phyloP scores from a whole-genome alignment of 2,888 invertebrate species.

The Sinotaia quadrata region DNA sequence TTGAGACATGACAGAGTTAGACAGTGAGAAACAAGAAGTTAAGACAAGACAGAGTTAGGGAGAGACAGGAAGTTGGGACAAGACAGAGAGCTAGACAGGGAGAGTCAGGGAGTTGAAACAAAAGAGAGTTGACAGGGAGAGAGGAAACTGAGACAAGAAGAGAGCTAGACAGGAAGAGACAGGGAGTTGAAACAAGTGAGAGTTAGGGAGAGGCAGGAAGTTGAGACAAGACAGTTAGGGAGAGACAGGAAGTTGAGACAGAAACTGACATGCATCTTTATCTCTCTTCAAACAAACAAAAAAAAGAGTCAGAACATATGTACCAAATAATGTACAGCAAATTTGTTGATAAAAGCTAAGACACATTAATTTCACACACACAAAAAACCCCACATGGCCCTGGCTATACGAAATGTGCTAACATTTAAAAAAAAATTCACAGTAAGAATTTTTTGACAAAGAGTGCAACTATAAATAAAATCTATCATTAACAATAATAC shows the following conservation, averaged over 20 bases:
- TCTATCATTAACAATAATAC: no score
- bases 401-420: no score
- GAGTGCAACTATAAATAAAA: no score
- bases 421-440: no score
- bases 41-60: neutral
- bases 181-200: neutral
- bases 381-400: no score
- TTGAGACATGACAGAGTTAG: neutral
- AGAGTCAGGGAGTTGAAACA: neutral
- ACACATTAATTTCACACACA: no score
- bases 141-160: neutral
- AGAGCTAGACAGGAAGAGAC: neutral
- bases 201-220: neutral
- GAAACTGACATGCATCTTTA: no score
- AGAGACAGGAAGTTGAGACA: neutral
- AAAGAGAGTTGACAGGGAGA: neutral
- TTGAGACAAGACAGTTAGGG: neutral
- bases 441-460: no score
- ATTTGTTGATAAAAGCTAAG: no score
- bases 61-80: neutral
- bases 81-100: slow-evolving; percentile 6
- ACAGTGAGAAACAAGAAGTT: neutral
- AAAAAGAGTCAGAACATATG: no score
- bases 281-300: no score
- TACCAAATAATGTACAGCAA: no score